Conservation (phyloP, 1,140 invertebrate species). For the Vanessa atalanta region DNA sequence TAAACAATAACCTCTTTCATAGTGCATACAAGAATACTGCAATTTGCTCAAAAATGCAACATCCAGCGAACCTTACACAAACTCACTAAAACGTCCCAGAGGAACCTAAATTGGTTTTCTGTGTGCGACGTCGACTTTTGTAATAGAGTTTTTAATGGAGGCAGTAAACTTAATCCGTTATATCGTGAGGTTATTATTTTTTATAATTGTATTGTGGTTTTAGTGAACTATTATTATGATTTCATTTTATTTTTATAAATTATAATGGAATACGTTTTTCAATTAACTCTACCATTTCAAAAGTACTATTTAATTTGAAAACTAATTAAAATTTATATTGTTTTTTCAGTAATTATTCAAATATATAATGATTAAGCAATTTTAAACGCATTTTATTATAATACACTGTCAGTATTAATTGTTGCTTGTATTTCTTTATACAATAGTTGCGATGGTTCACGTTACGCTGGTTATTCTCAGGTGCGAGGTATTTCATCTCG, state of each 20-base stretch:
- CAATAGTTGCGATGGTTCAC: too few relatives aligned
- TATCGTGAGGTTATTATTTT: constrained; percentile 18
- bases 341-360: too few relatives aligned
- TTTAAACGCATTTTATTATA: too few relatives aligned
- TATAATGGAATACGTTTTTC: neutral
- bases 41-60: constrained; percentile 33
- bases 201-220: constrained; percentile 7
- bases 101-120: constrained; percentile 35
- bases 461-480: too few relatives aligned
- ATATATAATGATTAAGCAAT: too few relatives aligned
- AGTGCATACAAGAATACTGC: constrained; percentile 17
- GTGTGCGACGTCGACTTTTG: constrained; percentile 29
- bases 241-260: neutral
- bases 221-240: constrained; percentile 11
- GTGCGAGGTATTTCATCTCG: too few relatives aligned
- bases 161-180: constrained; percentile 17
- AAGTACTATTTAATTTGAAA: neutral
- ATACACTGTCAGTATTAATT: too few relatives aligned
- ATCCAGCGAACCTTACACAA: constrained; percentile 16
- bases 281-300: neutral
- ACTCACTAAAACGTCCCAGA: constrained; percentile 31
- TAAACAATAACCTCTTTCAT: constrained; percentile 8
- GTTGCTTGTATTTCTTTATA: too few relatives aligned
- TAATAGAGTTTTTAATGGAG: constrained; percentile 28
- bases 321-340: too few relatives aligned